Conservation (phyloP, 2,888 invertebrate genomes). For the Sarcophaga caerulescens region DNA sequence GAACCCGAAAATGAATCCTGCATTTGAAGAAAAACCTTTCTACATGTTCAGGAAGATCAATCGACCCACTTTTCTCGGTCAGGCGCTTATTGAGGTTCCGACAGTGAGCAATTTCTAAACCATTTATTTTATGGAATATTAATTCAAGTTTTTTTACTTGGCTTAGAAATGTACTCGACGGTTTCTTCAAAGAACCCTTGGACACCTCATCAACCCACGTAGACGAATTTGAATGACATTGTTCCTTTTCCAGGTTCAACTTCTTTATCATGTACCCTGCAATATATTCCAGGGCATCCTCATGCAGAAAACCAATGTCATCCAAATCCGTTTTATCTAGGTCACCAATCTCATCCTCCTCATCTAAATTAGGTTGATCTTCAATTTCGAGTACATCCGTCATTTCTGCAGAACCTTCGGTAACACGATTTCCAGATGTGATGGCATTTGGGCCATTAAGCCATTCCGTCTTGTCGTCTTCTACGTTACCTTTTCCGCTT, state of each 20-base stretch:
- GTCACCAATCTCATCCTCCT: neutral
- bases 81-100: neutral
- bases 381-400: too few relatives aligned
- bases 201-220: neutral
- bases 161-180: neutral
- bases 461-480: too few relatives aligned
- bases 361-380: neutral
- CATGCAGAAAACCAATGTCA: neutral
- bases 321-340: neutral
- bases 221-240: too few relatives aligned
- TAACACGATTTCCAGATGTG: too few relatives aligned
- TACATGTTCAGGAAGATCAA: neutral
- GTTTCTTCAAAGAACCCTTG: conserved; percentile 3
- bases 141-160: neutral
- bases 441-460: too few relatives aligned
- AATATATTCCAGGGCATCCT: conserved; percentile 1
- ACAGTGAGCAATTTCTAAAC: neutral
- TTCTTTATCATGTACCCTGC: neutral
- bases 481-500: too few relatives aligned
- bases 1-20: conserved; percentile 16
- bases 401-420: too few relatives aligned
- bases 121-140: conserved; percentile 16
- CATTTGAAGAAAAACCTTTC: conserved; percentile 10
- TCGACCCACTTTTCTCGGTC: neutral
- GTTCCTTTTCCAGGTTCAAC: too few relatives aligned